Percentiles rank a stretch among this genome's conserved stretches.
Conservation (phyloP, 35 echinoderm and acorn worm genomes). For the Amphiura filiformis region DNA sequence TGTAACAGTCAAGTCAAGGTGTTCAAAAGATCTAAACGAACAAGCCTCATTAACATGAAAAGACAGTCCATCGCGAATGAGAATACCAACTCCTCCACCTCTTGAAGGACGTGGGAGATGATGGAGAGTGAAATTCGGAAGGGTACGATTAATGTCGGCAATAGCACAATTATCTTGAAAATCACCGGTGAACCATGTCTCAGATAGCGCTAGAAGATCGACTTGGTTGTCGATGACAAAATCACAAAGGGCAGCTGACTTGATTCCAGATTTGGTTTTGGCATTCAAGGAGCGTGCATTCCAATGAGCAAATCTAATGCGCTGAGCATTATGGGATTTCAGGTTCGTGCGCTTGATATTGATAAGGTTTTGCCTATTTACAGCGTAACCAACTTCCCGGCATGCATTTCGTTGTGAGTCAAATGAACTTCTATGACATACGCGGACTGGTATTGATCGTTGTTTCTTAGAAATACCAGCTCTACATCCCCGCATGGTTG, state of each 20-base stretch:
- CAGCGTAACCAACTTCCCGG: not conserved
- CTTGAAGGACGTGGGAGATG: not conserved
- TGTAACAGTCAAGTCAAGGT: conserved; percentile 5
- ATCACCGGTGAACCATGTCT: conserved; percentile 6
- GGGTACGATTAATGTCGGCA: conserved; percentile 5
- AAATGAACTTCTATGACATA: not conserved
- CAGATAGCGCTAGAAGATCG: not conserved
- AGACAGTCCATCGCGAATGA: not conserved
- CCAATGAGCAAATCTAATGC: not conserved
- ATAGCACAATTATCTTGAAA: not conserved
- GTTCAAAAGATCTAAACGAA: conserved; percentile 11
- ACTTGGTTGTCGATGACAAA: not conserved
- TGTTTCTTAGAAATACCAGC: not conserved
- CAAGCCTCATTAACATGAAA: not conserved
- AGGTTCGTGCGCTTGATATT: not conserved
- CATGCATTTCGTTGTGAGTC: not conserved
- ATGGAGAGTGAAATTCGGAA: conserved; percentile 9
- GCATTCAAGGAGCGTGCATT: conserved; percentile 3
- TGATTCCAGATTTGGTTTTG: not conserved
- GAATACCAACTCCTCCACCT: not conserved
- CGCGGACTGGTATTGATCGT: not conserved
- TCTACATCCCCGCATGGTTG: not conserved
- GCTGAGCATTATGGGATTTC: not conserved
- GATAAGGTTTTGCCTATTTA: not conserved
- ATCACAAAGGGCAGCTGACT: not conserved